Base-by-base conservation (phyloP, 2,888 invertebrate genomes). In the Hirtodrosophila confusa region DNA sequence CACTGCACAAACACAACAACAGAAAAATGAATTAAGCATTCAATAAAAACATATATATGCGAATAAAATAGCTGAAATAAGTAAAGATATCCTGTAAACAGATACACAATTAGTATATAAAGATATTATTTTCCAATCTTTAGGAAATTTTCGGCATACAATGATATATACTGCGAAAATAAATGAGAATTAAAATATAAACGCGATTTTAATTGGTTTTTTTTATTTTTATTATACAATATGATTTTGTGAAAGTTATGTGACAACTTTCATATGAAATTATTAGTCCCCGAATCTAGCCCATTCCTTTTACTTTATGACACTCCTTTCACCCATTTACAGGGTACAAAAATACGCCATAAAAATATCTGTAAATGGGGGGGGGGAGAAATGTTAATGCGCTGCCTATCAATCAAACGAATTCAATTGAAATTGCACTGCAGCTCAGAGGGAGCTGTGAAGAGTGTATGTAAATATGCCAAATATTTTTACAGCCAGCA, bases 321-420 rank as follows among this genome's bases (percentile, higher is more conserved):
- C 27, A 27, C 27, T n/a, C 27, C 27, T 27, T 3, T 27, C 0
- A 27, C 27, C 4, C 27, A 27, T 3, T 27, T 27, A 27, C 27
- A 27, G 27, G 27, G 27, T 27, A 3, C 27, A 27, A 4, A 27
- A 11, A 47, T 35, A 60, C 17, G 17, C 17, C 17, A 17, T 40
- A 11, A 54, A 35, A 37, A 54, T 40, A 27, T 9, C 31, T 43
- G 35, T 31, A 45, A 40, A 40, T 23, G 41, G 24, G 17, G 17
- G 17, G 17, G 17, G n/a, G n/a, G n/a, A 45, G 24, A 69, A 69
- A 75, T 78, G 67, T 76, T 80, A 80, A 78, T 71, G 61, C 58
- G 49, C 49, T 6, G 60, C 27, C 74, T 67, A 76, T 80, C 80
- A 80, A 80, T 83, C 80, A 80, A 83, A 56, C 33, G 44, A 83